Percentiles rank a stretch among this genome's conserved stretches.
These are phyloP conservation scores for Sprattus sprattus DNA, from an alignment of 2,113 vertebrate genomes.

Conservation along the genomic window DNA sequence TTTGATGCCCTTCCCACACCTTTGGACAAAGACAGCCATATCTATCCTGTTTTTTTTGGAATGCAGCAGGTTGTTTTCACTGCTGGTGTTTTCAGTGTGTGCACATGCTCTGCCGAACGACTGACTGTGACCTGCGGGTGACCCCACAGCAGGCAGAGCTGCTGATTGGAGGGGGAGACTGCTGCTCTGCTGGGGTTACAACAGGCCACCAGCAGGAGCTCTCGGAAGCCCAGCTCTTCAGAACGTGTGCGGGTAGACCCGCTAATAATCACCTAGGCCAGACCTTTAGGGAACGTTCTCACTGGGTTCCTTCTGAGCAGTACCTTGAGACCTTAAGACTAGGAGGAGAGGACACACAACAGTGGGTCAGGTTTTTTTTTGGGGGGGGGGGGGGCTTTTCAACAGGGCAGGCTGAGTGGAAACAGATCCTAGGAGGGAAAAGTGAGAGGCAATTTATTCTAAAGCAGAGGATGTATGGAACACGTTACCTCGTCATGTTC, in stretches of 20 bases:
- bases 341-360: conserved; percentile 25
- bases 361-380: conserved; percentile 21
- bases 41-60: conserved; percentile 46
- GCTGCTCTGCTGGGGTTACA: neutral
- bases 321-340: neutral
- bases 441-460: conserved; percentile 46
- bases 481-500: conserved; percentile 42
- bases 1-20: neutral
- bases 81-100: conserved; percentile 29
- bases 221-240: neutral
- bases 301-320: neutral
- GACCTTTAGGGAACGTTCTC: neutral
- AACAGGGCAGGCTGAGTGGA: conserved; percentile 33
- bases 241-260: conserved; percentile 2
- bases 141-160: neutral
- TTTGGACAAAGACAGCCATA: conserved; percentile 18
- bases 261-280: conserved; percentile 1
- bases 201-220: conserved; percentile 18
- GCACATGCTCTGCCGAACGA: conserved; percentile 18
- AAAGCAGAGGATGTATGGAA: conserved; percentile 49
- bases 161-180: neutral
- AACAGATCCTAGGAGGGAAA: conserved; percentile 45
- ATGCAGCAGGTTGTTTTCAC: conserved; percentile 43
- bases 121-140: conserved; percentile 24
- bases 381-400: neutral